Evolutionary conservation across 2,888 invertebrate species (phyloP).

Genomic region (Hipparchia sbordonii): DNA sequence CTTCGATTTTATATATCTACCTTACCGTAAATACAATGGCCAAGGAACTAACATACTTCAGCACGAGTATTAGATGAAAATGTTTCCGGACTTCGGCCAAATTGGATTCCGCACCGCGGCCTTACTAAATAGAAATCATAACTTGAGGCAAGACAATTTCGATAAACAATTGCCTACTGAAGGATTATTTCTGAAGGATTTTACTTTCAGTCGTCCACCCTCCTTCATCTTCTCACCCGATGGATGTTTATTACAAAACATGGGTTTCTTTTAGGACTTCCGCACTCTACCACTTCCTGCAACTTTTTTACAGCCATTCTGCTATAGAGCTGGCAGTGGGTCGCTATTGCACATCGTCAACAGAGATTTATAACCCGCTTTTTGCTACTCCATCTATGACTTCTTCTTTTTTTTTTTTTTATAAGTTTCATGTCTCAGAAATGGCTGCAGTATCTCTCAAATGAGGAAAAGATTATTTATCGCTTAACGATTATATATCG

Average conservation of each 20-base stretch:
- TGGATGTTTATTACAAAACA: background rate
- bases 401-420: too few species aligned
- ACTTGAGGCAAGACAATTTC: slow-evolving; percentile 56
- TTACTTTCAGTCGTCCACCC: too few species aligned
- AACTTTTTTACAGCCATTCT: background rate
- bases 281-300: background rate
- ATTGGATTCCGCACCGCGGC: slow-evolving; percentile 52
- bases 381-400: too few species aligned
- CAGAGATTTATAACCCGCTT: too few species aligned
- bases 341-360: background rate
- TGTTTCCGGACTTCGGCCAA: slow-evolving; percentile 45
- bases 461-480: too few species aligned
- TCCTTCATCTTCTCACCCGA: too few species aligned
- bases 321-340: background rate
- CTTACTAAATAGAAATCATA: slow-evolving; percentile 60
- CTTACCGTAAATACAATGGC: background rate
- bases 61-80: slow-evolving; percentile 44
- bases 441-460: too few species aligned
- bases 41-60: slow-evolving; percentile 37
- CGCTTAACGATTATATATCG: too few species aligned
- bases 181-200: background rate
- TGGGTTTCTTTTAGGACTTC: background rate
- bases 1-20: background rate
- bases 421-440: background rate
- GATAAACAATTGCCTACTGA: slow-evolving; percentile 57